Percentiles rank a stretch among this genome's conserved stretches.
Conservation (phyloP, 2,888 invertebrate genomes). For the Hydrotaea diabolus region DNA sequence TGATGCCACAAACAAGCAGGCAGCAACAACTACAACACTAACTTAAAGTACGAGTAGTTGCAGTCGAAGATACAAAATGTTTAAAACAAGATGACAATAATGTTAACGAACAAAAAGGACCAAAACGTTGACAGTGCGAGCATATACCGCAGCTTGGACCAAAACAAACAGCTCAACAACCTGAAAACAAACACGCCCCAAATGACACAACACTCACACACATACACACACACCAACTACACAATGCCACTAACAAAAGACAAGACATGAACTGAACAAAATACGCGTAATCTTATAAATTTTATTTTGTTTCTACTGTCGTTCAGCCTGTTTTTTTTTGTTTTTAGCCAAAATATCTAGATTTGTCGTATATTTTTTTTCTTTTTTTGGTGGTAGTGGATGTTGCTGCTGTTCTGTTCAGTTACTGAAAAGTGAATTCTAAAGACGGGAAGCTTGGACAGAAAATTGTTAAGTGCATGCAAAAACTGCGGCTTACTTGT, state of each 20-base stretch:
- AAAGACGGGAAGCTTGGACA: constrained; percentile 58
- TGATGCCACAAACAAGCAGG: constrained; percentile 41
- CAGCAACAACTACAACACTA: neutral
- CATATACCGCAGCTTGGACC: neutral
- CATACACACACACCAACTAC: too few relatives aligned
- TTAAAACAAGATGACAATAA: constrained; percentile 66
- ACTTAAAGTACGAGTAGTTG: constrained; percentile 36
- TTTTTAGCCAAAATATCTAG: constrained; percentile 51
- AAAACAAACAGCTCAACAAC: neutral
- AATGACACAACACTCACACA: constrained; percentile 16
- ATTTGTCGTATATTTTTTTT: constrained; percentile 45
- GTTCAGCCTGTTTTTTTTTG: neutral
- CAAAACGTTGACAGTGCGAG: constrained; percentile 52
- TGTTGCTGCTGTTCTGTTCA: constrained; percentile 14
- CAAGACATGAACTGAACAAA: constrained; percentile 42
- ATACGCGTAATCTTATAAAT: constrained; percentile 68
- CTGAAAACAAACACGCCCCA: constrained; percentile 54
- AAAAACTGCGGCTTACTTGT: constrained; percentile 48
- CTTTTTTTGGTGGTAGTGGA: constrained; percentile 13
- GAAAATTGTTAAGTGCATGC: constrained; percentile 46
- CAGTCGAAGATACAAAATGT: constrained; percentile 55
- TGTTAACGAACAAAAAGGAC: constrained; percentile 64
- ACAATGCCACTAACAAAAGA: neutral
- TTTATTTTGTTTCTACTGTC: constrained; percentile 42
- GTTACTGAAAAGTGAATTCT: constrained; percentile 51